These are phyloP conservation scores for Neoaliturus tenellus DNA, from an alignment of 2,888 invertebrate genomes.

Conservation along the genomic window DNA sequence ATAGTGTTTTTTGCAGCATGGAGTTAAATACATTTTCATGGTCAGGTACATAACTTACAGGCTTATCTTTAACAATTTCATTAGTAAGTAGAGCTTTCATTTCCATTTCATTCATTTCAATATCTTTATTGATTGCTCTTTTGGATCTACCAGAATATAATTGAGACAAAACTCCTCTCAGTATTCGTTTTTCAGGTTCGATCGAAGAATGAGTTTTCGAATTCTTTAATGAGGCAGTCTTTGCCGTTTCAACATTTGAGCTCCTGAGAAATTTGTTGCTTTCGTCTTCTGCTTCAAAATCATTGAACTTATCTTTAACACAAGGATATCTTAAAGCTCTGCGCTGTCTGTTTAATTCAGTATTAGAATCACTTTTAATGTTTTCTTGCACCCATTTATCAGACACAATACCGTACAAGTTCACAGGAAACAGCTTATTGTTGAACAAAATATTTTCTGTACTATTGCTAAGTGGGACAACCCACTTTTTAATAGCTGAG, in stretches of 20 bases:
- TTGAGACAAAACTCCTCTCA: neutral
- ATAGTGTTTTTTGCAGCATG: neutral
- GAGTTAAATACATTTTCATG: constrained; percentile 4
- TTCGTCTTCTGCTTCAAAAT: constrained; percentile 34
- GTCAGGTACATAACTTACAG: neutral
- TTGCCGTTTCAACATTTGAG: neutral
- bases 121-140: neutral
- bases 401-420: neutral
- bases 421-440: neutral
- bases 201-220: neutral
- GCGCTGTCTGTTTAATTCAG: neutral
- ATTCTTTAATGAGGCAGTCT: neutral
- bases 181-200: neutral
- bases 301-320: constrained; percentile 21
- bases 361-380: neutral
- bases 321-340: neutral
- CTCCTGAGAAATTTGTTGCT: neutral
- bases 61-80: constrained; percentile 29
- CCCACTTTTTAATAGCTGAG: constrained; percentile 7
- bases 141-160: neutral
- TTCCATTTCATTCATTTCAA: constrained; percentile 18
- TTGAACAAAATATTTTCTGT: constrained; percentile 16
- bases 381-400: constrained; percentile 28
- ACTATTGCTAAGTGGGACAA: neutral
- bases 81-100: constrained; percentile 19